Evolutionary conservation across 2,113 vertebrate species (phyloP), one percentile per base, ranked within the genome.

Genomic region (Aptenodytes patagonicus): DNA sequence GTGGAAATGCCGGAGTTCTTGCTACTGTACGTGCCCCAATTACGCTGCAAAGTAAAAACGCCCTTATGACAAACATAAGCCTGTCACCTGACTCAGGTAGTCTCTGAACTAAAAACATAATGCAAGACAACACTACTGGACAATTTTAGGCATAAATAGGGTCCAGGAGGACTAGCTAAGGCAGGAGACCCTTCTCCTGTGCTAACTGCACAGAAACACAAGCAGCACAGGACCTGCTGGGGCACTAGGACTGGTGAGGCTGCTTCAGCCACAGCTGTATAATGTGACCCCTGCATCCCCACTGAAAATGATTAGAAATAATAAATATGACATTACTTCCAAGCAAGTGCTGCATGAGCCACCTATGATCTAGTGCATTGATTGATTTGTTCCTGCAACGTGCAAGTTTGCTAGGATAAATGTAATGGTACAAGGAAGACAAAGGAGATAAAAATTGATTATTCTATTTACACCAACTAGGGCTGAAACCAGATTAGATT

Each of bases 281-380:
- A 10, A 78, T 54, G 32, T 11, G 49, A 73, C 2, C 9, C 7
- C 34, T 24, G 7, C 11, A n/a, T 9, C 40, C 26, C 46, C 47
- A 28, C 29, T 49, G 72, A 81, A 61, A 80, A 36, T 17, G 0
- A 40, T 24, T 7, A 83, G 8, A 80, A 89, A 77, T 19, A 80
- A 72, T 12, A 64, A 82, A 70, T 40, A 61, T 3, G 25, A 47
- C 1, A 5, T 24, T 47, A 44, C 13, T 57, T 36, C 20, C 57
- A 65, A 16, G 29, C 18, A 64, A 54, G 68, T 16, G 57, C 26
- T 7, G 2, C 7, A 10, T 0, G 4, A 64, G 66, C 19, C 24
- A 29, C 31, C 42, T n/a, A 7, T 0, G 0, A 42, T 42, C 38
- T 6, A 31, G 3, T 13, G 44, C 49, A 40, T 2, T 25, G 44